Conservation (phyloP, 2,797 vertebrate species). For the Anguilla marmorata region DNA sequence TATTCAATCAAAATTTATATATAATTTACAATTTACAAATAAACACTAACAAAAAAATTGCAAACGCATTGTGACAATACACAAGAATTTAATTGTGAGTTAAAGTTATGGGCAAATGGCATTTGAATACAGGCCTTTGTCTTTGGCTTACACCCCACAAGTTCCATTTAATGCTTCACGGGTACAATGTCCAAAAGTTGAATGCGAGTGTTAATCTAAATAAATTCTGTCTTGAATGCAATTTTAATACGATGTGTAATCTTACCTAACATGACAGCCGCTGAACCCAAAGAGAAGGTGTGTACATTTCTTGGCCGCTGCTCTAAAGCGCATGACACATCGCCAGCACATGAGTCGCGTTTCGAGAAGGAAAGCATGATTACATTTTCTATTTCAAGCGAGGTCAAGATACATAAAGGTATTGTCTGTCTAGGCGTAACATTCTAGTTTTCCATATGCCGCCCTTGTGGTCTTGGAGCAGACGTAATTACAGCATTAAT, state of each 20-base stretch:
- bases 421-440: not conserved
- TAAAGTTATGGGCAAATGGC: not conserved
- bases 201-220: no score
- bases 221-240: no score
- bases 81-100: not conserved
- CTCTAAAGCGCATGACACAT: not conserved
- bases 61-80: no score
- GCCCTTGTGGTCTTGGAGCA: not conserved
- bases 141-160: not conserved
- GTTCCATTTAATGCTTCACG: not conserved
- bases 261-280: not conserved
- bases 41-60: no score
- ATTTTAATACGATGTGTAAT: not conserved
- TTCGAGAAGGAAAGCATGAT: not conserved
- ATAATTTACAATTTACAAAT: no score
- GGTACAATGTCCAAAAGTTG: not conserved
- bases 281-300: not conserved
- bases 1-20: not conserved
- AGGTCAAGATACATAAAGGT: not conserved
- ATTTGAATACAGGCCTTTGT: not conserved
- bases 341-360: not conserved
- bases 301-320: not conserved
- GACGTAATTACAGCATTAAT: slow-evolving; percentile 5
- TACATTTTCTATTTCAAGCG: not conserved
- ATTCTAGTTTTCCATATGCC: not conserved